Percentiles rank a stretch among this genome's conserved stretches.
These are phyloP conservation scores for Mylabris phalerata DNA, from an alignment of 1,140 invertebrate species.

Conservation along the genomic window DNA sequence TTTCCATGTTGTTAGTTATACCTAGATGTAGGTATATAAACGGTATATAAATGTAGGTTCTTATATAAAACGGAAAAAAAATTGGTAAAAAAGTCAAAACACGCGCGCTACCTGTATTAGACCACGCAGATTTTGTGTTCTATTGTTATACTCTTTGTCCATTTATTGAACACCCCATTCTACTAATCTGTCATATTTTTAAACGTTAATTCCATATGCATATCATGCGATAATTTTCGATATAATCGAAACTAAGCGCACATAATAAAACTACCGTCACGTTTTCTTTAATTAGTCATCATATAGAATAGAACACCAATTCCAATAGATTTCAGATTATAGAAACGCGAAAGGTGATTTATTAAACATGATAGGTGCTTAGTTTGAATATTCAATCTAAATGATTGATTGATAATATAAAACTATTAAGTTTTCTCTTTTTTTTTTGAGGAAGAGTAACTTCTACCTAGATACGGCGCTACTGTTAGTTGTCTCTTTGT, in stretches of 20 bases:
- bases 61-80: slow-evolving; percentile 6
- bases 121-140: slow-evolving; percentile 26
- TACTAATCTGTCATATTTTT: slow-evolving; percentile 28
- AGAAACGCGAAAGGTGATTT: slow-evolving; percentile 14
- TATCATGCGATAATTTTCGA: slow-evolving; percentile 18
- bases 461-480: too few species aligned
- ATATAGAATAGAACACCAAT: neutral
- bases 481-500: too few species aligned
- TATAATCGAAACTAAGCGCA: slow-evolving; percentile 17
- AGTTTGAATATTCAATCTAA: too few species aligned
- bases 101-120: slow-evolving; percentile 7
- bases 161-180: too few species aligned
- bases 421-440: too few species aligned
- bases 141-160: slow-evolving; percentile 14
- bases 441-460: too few species aligned
- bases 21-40: too few species aligned
- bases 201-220: slow-evolving; percentile 26
- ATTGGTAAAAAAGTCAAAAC: slow-evolving; percentile 12
- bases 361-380: slow-evolving; percentile 10
- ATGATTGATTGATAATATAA: too few species aligned
- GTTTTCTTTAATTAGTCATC: slow-evolving; percentile 23
- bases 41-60: too few species aligned
- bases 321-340: slow-evolving; percentile 17
- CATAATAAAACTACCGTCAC: slow-evolving; percentile 7
- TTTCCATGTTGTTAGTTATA: slow-evolving; percentile 7